Evolutionary conservation across 2,113 vertebrate genomes (phyloP).

Genomic region (Sylvilagus bachmani): DNA sequence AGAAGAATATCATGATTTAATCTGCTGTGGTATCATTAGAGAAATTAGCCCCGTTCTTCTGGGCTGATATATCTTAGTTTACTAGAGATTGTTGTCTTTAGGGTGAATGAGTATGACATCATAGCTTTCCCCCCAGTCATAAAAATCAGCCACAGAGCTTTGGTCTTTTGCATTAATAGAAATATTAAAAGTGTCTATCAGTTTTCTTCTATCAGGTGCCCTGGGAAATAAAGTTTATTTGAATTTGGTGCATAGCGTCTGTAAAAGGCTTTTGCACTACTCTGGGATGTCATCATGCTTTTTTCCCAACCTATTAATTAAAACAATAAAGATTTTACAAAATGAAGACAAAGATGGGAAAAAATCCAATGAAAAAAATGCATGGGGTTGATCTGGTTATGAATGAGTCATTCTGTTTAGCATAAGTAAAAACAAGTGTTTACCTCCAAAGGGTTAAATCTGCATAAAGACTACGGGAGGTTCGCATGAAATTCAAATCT

Average conservation of each 20-base stretch:
- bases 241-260: conserved; percentile 69
- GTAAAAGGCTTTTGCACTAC: conserved; percentile 33
- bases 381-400: conserved; percentile 61
- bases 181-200: conserved; percentile 61
- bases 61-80: conserved; percentile 66
- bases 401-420: conserved; percentile 70
- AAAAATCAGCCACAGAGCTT: conserved; percentile 75
- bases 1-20: conserved; percentile 34
- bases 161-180: conserved; percentile 76
- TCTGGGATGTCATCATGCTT: conserved; percentile 31
- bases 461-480: conserved; percentile 65
- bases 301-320: conserved; percentile 64
- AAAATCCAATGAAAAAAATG: conserved; percentile 68
- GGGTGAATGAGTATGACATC: conserved; percentile 80
- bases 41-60: conserved; percentile 54
- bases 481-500: conserved; percentile 67
- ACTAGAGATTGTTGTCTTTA: conserved; percentile 67
- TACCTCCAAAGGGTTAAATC: conserved; percentile 76
- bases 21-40: conserved; percentile 41
- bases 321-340: conserved; percentile 64
- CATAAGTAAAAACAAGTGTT: conserved; percentile 73
- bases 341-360: conserved; percentile 62
- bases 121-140: conserved; percentile 59
- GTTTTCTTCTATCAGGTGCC: conserved; percentile 75
- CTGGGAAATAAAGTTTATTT: conserved; percentile 69